Evolutionary conservation across 2,797 vertebrate species (phyloP), one percentile per base, ranked within the genome.

Genomic region (Coreius guichenoti): DNA sequence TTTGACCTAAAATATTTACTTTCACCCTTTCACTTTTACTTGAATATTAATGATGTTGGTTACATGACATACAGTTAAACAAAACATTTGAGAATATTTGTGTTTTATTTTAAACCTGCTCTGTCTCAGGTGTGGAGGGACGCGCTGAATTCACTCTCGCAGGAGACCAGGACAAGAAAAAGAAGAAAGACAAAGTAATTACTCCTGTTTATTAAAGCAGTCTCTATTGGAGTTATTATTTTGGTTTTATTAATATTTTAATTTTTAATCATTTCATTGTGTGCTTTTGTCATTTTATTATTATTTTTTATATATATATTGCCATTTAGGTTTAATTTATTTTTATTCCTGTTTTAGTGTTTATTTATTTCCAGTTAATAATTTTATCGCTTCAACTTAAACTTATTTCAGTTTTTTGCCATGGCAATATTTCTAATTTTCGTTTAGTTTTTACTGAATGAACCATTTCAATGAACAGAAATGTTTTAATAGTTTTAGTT

Each of bases 121-220:
- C 23, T 26, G 26, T 77, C 3, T 73, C 68, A 82, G 80, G 80
- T 31, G 31, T 72, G 17, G 45, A 81, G 65, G 33, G 4, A 58
- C 17, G 26, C 1, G 0, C 29, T 36, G 47, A 12, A 7, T 8
- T 67, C 5, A 81, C 17, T 51, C 47, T 65, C 33, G 29, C 63
- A n/a, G 63, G 6, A 81, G 80, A 56, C 3, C 13, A 70, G 17
- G 9, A 70, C 23, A 43, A 43, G 45, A 56, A 54, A 29, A 49
- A 36, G 14, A 81, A 19, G 29, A 51, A 54, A 39, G 11, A 72
- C 23, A 58, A 43, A 43, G 67, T 81, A 72, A 81, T 29, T 39
- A 33, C 7, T n/a, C 16, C 45, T 5, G n/a, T 47, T 73, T 11
- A 70, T 31, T n/a, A 58, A 39, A 45, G 29, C 8, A 19, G 13